Percentiles rank a stretch among this genome's conserved stretches.
These are phyloP conservation scores for Pseudochromis fuscus DNA, from an alignment of 2,797 vertebrate genomes.

Conservation along the genomic window DNA sequence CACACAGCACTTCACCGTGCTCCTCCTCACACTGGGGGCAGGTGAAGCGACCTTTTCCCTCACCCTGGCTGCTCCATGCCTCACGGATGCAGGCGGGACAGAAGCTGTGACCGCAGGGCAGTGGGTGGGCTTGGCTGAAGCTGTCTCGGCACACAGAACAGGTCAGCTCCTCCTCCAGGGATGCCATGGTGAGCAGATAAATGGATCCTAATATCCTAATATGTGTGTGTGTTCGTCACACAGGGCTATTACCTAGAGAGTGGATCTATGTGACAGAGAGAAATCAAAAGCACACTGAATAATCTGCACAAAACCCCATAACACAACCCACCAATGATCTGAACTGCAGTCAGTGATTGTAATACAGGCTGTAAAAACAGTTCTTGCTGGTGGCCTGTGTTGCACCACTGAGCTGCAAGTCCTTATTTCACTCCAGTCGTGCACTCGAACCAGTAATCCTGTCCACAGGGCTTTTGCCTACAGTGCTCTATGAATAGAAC, in stretches of 20 bases:
- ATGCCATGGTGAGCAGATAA: slow-evolving; percentile 58
- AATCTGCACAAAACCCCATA: background rate
- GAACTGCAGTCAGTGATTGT: background rate
- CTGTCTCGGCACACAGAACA: slow-evolving; percentile 81
- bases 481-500: slow-evolving; percentile 67
- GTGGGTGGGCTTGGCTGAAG: slow-evolving; percentile 72
- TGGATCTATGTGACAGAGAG: slow-evolving; percentile 1
- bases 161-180: slow-evolving; percentile 78
- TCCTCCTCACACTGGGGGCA: slow-evolving; percentile 84
- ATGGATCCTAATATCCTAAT: background rate
- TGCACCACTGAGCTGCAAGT: slow-evolving; percentile 32
- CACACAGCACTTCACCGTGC: slow-evolving; percentile 70
- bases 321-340: background rate
- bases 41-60: slow-evolving; percentile 62
- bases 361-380: too few species aligned
- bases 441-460: slow-evolving; percentile 72
- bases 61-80: slow-evolving; percentile 60
- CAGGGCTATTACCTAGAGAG: slow-evolving; percentile 14
- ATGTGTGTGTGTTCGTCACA: slow-evolving; percentile 13
- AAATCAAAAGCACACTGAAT: slow-evolving; percentile 3
- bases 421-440: slow-evolving; percentile 61
- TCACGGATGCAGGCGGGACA: slow-evolving; percentile 79
- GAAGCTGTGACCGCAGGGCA: slow-evolving; percentile 84
- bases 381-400: background rate
- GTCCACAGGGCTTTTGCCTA: slow-evolving; percentile 64